Conservation (phyloP, 2,113 vertebrate genomes). For the Myxocyprinus asiaticus region DNA sequence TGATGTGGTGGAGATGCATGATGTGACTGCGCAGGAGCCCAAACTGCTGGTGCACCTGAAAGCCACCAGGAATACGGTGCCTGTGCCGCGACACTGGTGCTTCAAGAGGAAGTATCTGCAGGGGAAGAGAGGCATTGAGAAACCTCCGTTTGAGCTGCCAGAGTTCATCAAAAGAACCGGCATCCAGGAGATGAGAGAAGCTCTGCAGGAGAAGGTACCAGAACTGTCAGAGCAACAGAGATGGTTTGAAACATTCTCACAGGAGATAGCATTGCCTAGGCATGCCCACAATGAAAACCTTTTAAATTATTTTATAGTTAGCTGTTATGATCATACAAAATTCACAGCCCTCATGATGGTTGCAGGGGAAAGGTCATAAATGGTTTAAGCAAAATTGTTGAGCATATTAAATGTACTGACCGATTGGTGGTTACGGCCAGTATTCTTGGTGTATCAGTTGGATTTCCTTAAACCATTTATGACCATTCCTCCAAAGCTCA, state of each 20-base stretch:
- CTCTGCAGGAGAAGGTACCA: slow-evolving; percentile 89
- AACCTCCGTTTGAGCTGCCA: slow-evolving; percentile 89
- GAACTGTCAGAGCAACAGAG: neutral
- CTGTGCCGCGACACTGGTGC: slow-evolving; percentile 84
- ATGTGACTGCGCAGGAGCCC: slow-evolving; percentile 90
- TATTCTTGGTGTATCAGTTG: too few relatives aligned
- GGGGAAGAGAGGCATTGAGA: slow-evolving; percentile 93
- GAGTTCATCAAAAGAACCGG: slow-evolving; percentile 92
- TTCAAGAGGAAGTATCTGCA: slow-evolving; percentile 83
- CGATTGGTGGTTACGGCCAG: too few relatives aligned
- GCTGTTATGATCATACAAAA: too few relatives aligned
- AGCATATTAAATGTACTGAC: too few relatives aligned
- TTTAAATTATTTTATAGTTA: too few relatives aligned
- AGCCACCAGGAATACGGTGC: slow-evolving; percentile 90
- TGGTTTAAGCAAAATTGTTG: too few relatives aligned
- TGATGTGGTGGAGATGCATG: slow-evolving; percentile 94
- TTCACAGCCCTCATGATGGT: neutral
- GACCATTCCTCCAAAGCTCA: too few relatives aligned
- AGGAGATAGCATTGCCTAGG: too few relatives aligned
- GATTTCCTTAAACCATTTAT: too few relatives aligned
- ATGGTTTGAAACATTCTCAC: too few relatives aligned
- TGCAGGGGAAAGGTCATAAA: too few relatives aligned
- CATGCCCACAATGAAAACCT: neutral
- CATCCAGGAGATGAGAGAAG: slow-evolving; percentile 96
- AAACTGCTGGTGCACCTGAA: slow-evolving; percentile 92